Evolutionary conservation across 2,113 vertebrate species (phyloP), one percentile per base, ranked within the genome.

Genomic region (Cephalopterus ornatus): DNA sequence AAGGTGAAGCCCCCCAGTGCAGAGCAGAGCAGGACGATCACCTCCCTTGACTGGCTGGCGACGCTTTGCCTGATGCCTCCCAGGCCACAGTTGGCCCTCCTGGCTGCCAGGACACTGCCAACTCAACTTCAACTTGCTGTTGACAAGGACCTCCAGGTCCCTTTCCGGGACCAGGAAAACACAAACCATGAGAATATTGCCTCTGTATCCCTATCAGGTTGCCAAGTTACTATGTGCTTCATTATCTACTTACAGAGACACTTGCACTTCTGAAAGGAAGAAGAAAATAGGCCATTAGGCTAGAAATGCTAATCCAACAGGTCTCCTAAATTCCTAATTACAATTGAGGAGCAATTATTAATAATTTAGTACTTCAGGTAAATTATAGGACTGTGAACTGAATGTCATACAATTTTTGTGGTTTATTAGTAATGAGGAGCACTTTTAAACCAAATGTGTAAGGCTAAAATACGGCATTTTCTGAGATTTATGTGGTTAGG

Each of bases 11-110:
- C 0, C 11, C 20, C 9, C 41, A 49, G 24, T 0, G 0, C 71
- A 47, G 55, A 41, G n/a, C n/a, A 83, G n/a, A 70, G 26, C 0
- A 0, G 71, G 41, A 42, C 47, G 70, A 49, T 70, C 21, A 17
- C 20, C 49, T 63, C 35, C 30, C 50, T 65, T 7, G 7, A 12
- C 42, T 0, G 0, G 14, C 42, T 80, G 58, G 14, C 0, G 0
- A 26, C 55, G n/a, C 42, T 56, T 42, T 35, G 20, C 58, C 66
- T 63, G 49, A 49, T 65, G 35, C 11, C 0, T 20, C 24, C 10
- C 63, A 70, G 49, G 32, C 42, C 32, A 42, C 0, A 4, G 3
- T 0, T 33, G 49, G 0, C 21, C 72, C 27, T 55, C 18, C 35
- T 63, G 63, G 26, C 32, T 71, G 14, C 41, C 42, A 28, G 47